These are phyloP conservation scores for Smittia sp. DNA, from an alignment of 2,888 invertebrate species.

Conservation along the genomic window DNA sequence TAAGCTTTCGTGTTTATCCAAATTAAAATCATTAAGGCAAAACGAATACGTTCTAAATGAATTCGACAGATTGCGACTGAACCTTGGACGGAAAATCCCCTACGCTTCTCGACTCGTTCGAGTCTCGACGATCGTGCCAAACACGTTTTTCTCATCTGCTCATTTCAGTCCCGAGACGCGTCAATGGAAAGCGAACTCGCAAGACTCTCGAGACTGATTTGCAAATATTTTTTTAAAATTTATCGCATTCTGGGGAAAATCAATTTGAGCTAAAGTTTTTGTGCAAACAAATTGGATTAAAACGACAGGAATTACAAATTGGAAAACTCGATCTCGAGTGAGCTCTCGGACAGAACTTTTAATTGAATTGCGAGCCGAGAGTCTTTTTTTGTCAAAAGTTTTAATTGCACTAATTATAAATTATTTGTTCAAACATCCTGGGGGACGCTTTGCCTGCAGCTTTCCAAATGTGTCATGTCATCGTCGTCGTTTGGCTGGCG, in stretches of 20 bases:
- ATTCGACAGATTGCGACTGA: not conserved
- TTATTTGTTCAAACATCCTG: not conserved
- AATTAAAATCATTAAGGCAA: not conserved
- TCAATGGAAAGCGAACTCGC: no score
- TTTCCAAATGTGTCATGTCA: not conserved
- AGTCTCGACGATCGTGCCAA: not conserved
- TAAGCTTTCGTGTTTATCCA: not conserved
- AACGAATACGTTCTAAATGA: no score
- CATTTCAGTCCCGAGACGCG: not conserved
- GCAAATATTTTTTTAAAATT: no score
- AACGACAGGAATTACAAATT: conserved; percentile 8
- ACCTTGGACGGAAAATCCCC: not conserved
- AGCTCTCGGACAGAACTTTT: not conserved
- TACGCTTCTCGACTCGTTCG: not conserved
- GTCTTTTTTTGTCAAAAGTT: not conserved
- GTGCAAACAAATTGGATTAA: conserved; percentile 1
- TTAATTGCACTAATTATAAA: not conserved
- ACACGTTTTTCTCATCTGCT: not conserved
- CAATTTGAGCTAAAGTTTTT: not conserved
- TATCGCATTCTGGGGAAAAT: not conserved
- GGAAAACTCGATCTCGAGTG: not conserved
- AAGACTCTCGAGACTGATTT: no score
- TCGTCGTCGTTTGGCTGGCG: not conserved
- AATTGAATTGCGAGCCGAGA: not conserved
- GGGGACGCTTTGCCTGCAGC: not conserved